phyloP scores from a whole-genome alignment of 1,140 invertebrate genomes.

The Ceratoteleas bidentatus region DNA sequence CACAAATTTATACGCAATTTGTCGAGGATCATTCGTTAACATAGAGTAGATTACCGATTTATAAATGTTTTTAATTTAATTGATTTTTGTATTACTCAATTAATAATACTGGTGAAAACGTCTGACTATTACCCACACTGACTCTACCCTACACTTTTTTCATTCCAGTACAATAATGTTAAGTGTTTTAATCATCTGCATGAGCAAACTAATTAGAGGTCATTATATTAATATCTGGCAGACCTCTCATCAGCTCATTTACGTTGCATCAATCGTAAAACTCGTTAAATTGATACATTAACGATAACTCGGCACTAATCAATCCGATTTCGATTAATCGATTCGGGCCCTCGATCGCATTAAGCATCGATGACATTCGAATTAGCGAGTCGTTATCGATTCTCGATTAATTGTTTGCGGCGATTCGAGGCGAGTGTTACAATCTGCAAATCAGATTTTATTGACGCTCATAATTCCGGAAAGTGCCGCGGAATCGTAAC shows the following conservation, averaged over 20 bases:
- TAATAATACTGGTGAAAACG: too few relatives aligned
- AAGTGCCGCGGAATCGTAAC: not conserved
- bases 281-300: conserved; percentile 14
- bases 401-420: conserved; percentile 23
- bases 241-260: not conserved
- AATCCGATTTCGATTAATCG: conserved; percentile 20
- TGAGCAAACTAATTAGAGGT: not conserved
- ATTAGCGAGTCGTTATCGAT: conserved; percentile 14
- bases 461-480: not conserved
- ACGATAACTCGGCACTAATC: conserved; percentile 15
- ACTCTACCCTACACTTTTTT: too few relatives aligned
- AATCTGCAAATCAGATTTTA: conserved; percentile 19
- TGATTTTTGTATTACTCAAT: too few relatives aligned
- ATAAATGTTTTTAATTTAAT: too few relatives aligned
- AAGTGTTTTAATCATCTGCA: too few relatives aligned
- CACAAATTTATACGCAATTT: too few relatives aligned
- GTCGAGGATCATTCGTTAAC: too few relatives aligned
- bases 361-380: conserved; percentile 12
- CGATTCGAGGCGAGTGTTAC: conserved; percentile 1
- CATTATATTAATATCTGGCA: conserved; percentile 7
- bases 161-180: too few relatives aligned
- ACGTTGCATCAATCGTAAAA: conserved; percentile 16
- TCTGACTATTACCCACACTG: too few relatives aligned
- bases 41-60: too few relatives aligned
- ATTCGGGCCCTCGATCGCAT: conserved; percentile 5